These are phyloP conservation scores for Micromussa lordhowensis DNA, from an alignment of 92 coral and sea anemone species.

Conservation along the genomic window DNA sequence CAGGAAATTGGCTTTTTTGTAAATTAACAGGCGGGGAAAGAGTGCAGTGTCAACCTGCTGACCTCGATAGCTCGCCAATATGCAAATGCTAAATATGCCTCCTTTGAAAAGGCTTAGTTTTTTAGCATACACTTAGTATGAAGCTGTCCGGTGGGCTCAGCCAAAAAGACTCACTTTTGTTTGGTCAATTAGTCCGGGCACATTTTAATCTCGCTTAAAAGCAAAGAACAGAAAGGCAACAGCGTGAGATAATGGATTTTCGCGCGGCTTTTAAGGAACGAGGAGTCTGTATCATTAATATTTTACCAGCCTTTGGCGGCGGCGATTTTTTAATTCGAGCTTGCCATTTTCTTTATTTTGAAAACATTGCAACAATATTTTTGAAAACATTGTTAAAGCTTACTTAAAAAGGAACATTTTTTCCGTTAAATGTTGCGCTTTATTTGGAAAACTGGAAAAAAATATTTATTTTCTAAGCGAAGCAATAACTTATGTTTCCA, in stretches of 20 bases:
- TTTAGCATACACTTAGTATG: not conserved
- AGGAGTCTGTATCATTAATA: not conserved
- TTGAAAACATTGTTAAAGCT: not conserved
- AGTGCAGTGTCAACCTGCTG: not conserved
- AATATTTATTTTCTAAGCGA: constrained; percentile 7
- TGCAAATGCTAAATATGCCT: not conserved
- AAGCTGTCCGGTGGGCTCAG: not conserved
- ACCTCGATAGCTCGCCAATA: not conserved
- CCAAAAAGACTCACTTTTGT: constrained; percentile 4
- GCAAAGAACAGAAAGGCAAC: not conserved
- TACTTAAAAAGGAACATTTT: not conserved
- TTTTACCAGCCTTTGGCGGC: not conserved
- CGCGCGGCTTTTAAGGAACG: not conserved
- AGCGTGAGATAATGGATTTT: not conserved
- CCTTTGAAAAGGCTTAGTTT: not conserved
- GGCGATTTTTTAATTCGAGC: not conserved
- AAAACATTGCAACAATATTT: not conserved
- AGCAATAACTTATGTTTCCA: constrained; percentile 3
- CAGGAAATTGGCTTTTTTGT: constrained; percentile 10
- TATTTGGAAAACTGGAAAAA: not conserved
- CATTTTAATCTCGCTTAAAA: not conserved
- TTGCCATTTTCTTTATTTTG: not conserved
- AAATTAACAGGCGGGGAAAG: not conserved
- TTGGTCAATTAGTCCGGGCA: not conserved
- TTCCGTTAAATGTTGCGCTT: not conserved